Evolutionary conservation across 2,797 vertebrate genomes (phyloP).

Genomic region (Pseudochirops corinnae): DNA sequence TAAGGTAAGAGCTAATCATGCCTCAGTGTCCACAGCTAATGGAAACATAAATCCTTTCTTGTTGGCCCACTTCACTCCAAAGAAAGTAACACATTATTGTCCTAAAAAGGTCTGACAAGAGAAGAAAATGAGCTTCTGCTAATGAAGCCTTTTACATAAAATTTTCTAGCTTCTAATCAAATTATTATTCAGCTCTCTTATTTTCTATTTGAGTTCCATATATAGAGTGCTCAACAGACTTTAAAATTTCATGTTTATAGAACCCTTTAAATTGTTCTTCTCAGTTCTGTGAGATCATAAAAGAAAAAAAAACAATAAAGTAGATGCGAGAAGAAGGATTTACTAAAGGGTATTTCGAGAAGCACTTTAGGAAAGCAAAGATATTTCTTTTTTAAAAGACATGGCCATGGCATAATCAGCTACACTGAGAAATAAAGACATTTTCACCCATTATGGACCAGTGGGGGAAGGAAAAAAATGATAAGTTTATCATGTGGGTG

Average conservation of each 20-base stretch:
- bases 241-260: conserved; percentile 50
- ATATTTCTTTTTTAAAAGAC: conserved; percentile 23
- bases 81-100: conserved; percentile 73
- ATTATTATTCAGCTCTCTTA: conserved; percentile 54
- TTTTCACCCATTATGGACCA: neutral
- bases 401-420: conserved; percentile 13
- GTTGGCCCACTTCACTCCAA: conserved; percentile 39
- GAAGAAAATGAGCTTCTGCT: conserved; percentile 68
- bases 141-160: conserved; percentile 75
- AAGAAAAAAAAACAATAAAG: conserved; percentile 6
- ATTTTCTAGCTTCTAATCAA: conserved; percentile 68
- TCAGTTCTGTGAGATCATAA: conserved; percentile 42
- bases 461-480: too few relatives aligned
- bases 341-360: conserved; percentile 36
- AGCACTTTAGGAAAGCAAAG: conserved; percentile 50
- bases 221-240: conserved; percentile 34
- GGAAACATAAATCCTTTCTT: conserved; percentile 74
- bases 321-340: neutral
- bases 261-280: neutral
- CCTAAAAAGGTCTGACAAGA: conserved; percentile 48
- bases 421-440: neutral
- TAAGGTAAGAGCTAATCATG: conserved; percentile 64
- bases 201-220: conserved; percentile 59
- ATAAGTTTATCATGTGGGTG: neutral
- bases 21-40: conserved; percentile 58